phyloP scores from a whole-genome alignment of 2,113 vertebrate species.

The Galbula dea region DNA sequence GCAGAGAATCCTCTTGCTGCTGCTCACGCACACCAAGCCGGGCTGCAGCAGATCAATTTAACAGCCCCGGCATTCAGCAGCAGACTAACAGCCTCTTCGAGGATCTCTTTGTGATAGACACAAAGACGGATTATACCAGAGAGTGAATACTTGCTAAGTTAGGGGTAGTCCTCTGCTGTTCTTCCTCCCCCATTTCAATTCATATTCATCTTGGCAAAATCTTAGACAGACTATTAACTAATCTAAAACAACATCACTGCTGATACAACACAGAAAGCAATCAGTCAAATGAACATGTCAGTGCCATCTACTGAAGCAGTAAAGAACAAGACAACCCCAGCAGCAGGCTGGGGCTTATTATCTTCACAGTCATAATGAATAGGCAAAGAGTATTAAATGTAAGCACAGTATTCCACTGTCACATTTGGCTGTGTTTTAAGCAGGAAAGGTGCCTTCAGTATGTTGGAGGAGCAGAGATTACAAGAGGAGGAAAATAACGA shows the following conservation, averaged over 20 bases:
- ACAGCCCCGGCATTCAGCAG: background rate
- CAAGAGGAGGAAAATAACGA: background rate
- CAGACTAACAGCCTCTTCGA: background rate
- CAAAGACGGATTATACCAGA: constrained; percentile 12
- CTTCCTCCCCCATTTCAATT: constrained; percentile 26
- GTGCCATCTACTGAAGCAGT: constrained; percentile 2
- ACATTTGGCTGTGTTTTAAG: background rate
- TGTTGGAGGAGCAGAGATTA: background rate
- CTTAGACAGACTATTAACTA: background rate
- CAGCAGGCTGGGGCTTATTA: constrained; percentile 6
- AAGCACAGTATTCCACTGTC: background rate
- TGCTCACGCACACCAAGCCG: background rate
- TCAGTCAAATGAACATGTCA: background rate
- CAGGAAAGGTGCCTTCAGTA: background rate
- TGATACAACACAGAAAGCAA: background rate
- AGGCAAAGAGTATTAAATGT: background rate
- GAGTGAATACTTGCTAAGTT: constrained; percentile 17
- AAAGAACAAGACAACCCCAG: constrained; percentile 4
- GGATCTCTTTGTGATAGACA: constrained; percentile 42
- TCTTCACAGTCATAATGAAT: constrained; percentile 8
- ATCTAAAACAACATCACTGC: background rate
- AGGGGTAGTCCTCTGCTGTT: background rate
- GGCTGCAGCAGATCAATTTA: background rate
- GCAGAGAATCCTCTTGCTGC: background rate
- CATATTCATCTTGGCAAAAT: background rate